These are phyloP conservation scores for Astropecten irregularis DNA, from an alignment of 53 echinoderm and acorn worm genomes.

Conservation along the genomic window DNA sequence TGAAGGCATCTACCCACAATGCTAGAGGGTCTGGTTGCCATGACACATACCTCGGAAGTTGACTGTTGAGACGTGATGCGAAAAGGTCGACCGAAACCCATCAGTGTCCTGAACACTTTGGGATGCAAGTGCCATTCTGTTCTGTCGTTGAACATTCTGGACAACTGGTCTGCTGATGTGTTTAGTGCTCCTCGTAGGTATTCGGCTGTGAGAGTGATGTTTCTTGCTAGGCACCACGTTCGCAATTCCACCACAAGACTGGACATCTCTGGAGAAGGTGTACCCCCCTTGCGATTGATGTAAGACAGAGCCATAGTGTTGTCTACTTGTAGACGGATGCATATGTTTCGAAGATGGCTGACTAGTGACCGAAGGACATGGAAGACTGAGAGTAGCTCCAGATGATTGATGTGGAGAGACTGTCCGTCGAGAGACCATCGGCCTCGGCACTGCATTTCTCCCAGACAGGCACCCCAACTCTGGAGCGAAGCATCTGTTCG, in stretches of 20 bases:
- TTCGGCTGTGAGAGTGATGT: background rate
- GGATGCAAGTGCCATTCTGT: too few relatives aligned
- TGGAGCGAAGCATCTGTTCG: slow-evolving; percentile 22
- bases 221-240: slow-evolving; percentile 9
- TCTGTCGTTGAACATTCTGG: too few relatives aligned
- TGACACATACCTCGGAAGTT: background rate
- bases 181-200: slow-evolving; percentile 1
- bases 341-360: background rate
- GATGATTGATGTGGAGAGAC: slow-evolving; percentile 30
- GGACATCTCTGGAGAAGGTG: background rate
- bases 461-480: slow-evolving; percentile 19
- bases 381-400: slow-evolving; percentile 15
- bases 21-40: slow-evolving; percentile 12
- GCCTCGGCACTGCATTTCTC: background rate
- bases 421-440: slow-evolving; percentile 14
- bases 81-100: slow-evolving; percentile 16
- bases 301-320: background rate
- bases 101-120: too few relatives aligned
- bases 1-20: background rate
- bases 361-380: slow-evolving; percentile 1
- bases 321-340: slow-evolving; percentile 28
- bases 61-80: slow-evolving; percentile 10
- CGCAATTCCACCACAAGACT: slow-evolving; percentile 6
- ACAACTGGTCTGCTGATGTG: background rate
- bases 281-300: too few relatives aligned